Conservation (phyloP, 1,140 invertebrate genomes). For the Nasonia giraulti region DNA sequence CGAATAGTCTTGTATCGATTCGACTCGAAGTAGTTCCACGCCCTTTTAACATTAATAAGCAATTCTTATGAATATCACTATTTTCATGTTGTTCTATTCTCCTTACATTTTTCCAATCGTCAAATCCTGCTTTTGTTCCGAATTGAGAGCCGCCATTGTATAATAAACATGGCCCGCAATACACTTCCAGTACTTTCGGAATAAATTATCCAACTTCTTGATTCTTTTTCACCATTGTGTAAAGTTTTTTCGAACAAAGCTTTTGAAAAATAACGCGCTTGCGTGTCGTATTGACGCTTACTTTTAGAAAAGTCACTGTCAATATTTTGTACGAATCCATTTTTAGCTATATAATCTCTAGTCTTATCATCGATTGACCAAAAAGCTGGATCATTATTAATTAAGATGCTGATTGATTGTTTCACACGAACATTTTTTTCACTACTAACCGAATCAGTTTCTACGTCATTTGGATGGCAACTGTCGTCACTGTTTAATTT, state of each 20-base stretch:
- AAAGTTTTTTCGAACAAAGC: background rate
- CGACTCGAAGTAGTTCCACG: background rate
- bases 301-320: too few relatives aligned
- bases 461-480: too few relatives aligned
- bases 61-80: background rate
- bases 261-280: too few relatives aligned
- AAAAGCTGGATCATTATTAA: too few relatives aligned
- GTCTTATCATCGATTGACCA: too few relatives aligned
- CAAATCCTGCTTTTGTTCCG: conserved; percentile 1
- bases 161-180: background rate
- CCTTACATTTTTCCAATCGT: background rate
- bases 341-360: too few relatives aligned
- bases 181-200: background rate
- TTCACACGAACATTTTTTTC: too few relatives aligned
- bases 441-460: too few relatives aligned
- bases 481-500: too few relatives aligned
- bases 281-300: too few relatives aligned
- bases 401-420: too few relatives aligned
- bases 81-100: background rate
- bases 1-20: background rate
- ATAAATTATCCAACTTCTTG: background rate
- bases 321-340: too few relatives aligned
- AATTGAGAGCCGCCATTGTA: background rate
- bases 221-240: background rate
- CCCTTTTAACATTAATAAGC: background rate